Percentiles rank a stretch among this genome's conserved stretches.
Conservation (phyloP, 1,140 invertebrate genomes). For the Microplitis demolitor region DNA sequence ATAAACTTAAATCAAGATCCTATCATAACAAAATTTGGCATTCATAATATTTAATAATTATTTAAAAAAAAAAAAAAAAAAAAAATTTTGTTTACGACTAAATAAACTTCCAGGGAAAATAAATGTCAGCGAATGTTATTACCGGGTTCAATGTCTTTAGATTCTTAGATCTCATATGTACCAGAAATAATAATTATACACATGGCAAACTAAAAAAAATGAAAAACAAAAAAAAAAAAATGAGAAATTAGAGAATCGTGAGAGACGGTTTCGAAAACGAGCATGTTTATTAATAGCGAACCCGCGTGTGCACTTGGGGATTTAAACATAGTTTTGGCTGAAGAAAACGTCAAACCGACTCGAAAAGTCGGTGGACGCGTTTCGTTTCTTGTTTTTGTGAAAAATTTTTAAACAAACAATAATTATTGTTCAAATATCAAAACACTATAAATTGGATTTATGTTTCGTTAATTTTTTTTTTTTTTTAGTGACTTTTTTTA, state of each 20-base stretch:
- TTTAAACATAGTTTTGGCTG: constrained; percentile 62
- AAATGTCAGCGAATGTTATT: too few species aligned
- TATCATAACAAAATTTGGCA: too few species aligned
- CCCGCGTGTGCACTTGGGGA: constrained; percentile 49
- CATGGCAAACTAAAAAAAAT: neutral
- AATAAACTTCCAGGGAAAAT: too few species aligned
- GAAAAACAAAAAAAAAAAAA: neutral
- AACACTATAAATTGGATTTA: too few species aligned
- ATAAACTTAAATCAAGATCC: too few species aligned
- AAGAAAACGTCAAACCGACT: constrained; percentile 58
- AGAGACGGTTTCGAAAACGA: constrained; percentile 45
- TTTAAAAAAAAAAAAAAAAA: too few species aligned
- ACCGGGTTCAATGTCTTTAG: too few species aligned
- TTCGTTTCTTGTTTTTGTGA: constrained; percentile 29
- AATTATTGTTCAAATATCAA: too few species aligned
- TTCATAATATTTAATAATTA: too few species aligned
- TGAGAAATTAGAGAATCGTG: constrained; percentile 7
- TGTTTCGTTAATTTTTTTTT: neutral
- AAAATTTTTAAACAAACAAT: neutral
- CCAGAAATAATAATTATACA: too few species aligned
- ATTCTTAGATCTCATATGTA: too few species aligned
- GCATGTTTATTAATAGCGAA: constrained; percentile 50
- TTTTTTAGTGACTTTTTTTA: neutral
- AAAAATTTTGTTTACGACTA: too few species aligned
- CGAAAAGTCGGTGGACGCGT: constrained; percentile 49